phyloP scores from a whole-genome alignment of 2,797 vertebrate genomes.

The Gymnocypris eckloni region DNA sequence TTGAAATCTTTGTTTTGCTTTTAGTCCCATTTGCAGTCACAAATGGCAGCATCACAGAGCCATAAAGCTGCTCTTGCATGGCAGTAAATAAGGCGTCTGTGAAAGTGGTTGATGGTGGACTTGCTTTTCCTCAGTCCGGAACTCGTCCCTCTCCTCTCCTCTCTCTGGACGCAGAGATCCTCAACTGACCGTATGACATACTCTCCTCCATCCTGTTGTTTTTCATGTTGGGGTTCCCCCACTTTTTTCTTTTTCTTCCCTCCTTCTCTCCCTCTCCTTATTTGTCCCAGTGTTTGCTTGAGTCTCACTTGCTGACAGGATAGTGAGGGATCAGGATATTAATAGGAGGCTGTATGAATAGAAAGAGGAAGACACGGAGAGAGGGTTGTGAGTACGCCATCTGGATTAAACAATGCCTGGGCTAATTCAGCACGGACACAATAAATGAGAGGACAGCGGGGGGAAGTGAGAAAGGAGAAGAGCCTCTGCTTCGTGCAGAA shows the following conservation, averaged over 20 bases:
- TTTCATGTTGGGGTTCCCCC: constrained; percentile 57
- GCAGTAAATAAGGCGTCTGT: constrained; percentile 58
- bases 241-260: constrained; percentile 6
- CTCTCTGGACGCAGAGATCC: constrained; percentile 37
- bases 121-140: constrained; percentile 44
- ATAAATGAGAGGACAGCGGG: constrained; percentile 40
- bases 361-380: constrained; percentile 55
- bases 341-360: constrained; percentile 61
- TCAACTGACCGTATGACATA: constrained; percentile 47
- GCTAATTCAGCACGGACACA: constrained; percentile 53
- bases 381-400: constrained; percentile 59
- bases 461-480: constrained; percentile 31
- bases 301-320: constrained; percentile 77
- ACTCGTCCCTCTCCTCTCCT: constrained; percentile 46
- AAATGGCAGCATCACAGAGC: constrained; percentile 59
- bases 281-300: constrained; percentile 71
- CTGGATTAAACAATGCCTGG: constrained; percentile 61
- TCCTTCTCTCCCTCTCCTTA: constrained; percentile 68
- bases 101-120: constrained; percentile 35
- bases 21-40: constrained; percentile 61
- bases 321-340: constrained; percentile 69
- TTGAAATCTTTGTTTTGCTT: constrained; percentile 56
- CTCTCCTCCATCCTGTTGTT: constrained; percentile 62
- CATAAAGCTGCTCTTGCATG: constrained; percentile 56
- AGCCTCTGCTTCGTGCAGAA: not conserved